Evolutionary conservation across 2,888 invertebrate species (phyloP).

Genomic region (Meliscaeva auricollis): DNA sequence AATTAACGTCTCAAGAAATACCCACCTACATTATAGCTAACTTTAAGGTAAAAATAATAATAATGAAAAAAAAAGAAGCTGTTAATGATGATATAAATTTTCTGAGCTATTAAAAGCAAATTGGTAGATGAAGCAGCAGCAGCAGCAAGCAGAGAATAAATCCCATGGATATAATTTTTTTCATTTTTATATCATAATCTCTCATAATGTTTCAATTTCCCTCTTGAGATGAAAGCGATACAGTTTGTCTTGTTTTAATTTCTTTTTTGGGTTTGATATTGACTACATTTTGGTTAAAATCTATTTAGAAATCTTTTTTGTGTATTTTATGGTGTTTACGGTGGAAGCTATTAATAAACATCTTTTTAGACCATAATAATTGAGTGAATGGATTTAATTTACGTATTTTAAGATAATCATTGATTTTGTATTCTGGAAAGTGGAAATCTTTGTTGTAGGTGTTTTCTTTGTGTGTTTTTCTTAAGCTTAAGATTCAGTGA

Average conservation of each 20-base stretch:
- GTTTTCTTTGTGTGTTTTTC: too few relatives aligned
- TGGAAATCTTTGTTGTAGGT: too few relatives aligned
- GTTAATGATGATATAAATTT: slow-evolving; percentile 62
- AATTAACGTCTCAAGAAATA: not conserved
- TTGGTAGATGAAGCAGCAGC: slow-evolving; percentile 34
- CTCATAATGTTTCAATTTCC: slow-evolving; percentile 29
- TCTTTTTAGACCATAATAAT: too few relatives aligned
- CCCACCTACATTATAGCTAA: not conserved
- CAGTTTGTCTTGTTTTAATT: not conserved
- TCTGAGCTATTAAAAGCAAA: slow-evolving; percentile 30
- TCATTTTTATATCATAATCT: not conserved
- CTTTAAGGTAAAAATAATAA: not conserved
- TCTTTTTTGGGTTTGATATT: not conserved
- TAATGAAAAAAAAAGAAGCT: slow-evolving; percentile 18
- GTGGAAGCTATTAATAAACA: too few relatives aligned
- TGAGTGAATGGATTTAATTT: too few relatives aligned
- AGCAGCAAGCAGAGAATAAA: not conserved
- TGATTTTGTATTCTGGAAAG: too few relatives aligned
- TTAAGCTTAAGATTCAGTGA: too few relatives aligned
- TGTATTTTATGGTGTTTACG: too few relatives aligned
- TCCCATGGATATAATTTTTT: slow-evolving; percentile 5
- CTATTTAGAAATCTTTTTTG: not conserved
- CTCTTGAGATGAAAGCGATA: slow-evolving; percentile 6
- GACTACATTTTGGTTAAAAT: not conserved
- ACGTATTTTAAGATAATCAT: too few relatives aligned